Base-by-base conservation (phyloP, 2,113 vertebrate species). In the Lynx canadensis region DNA sequence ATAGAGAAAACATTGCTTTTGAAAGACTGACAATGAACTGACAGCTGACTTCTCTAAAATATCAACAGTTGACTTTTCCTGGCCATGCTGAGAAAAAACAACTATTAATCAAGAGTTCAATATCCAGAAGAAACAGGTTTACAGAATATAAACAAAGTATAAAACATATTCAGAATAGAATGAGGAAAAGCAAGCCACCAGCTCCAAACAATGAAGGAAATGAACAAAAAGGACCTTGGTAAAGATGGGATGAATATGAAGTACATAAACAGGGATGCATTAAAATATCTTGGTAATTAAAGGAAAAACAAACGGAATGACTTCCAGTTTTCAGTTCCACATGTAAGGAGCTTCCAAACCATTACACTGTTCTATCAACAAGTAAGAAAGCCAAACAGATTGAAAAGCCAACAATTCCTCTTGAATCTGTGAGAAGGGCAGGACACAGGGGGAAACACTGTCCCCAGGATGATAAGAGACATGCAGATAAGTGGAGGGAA, bases 1-100 rank as follows among this genome's bases (percentile, higher is more conserved):
- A 78, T 9, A 89, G 5, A 90, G 21, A 66, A 95, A 97, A 89
- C 50, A 94, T 7, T 76, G 57, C 71, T 92, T 89, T 86, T 1
- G 14, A 76, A 92, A 86, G 4, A 38, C 9, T 76, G 31, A 41
- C 38, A n/a, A 65, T 11, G 45, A 81, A 45, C 23, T 74, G 21
- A 25, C 33, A 95, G 5, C 38, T 74, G 38, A 68, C 25, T 91
- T 94, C 38, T 80, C 19, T n/a, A 80, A 52, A 73, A 45, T 4
- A 85, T 3, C 14, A 23, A 41, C n/a, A 50, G 13, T 25, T 91
- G 38, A 65, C 83, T 89, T 89, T 83, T 73, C 9, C 71, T 9
- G 3, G n/a, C 31, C 76, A 11, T n/a, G 14, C 25, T 55, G 14
- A 94, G 23, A 23, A 21, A 69, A 41, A 45, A 41, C 16, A 41